Evolutionary conservation across 2,797 vertebrate species (phyloP), one percentile per base, ranked within the genome.

Genomic region (Artibeus lituratus): DNA sequence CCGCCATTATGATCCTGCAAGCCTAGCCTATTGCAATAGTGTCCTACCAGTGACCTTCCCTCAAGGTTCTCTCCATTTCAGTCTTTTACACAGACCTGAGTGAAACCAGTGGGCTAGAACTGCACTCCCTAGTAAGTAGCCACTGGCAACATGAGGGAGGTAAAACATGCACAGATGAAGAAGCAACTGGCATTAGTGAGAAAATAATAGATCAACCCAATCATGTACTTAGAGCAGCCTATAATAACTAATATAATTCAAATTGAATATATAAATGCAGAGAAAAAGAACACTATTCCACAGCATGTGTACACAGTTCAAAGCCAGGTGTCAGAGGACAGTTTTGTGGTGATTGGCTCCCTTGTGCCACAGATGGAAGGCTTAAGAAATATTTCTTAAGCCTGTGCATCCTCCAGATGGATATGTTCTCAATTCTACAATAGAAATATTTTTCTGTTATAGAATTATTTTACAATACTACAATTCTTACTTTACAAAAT

Each of bases 181-280:
- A 89, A 93, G 65, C 6, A 59, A 57, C 14, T 42, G 76, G 49
- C 70, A 85, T 69, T 65, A 67, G 82, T 74, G 87, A 81, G 82
- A 42, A 90, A 94, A 93, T n/a, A 91, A 77, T 32, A 78, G 77
- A 80, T 90, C 51, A 44, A 35, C 81, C 24, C 65, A 76, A 92
- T 65, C 24, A 24, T 42, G 12, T 35, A 21, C 59, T 92, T 85
- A 93, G 62, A 82, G 49, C 42, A 81, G 92, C 26, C 35, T 67
- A 2, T 44, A 59, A 44, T 5, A 35, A 59, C 44, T 5, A 35
- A 49, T 87, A 4, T 51, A 90, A 81, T n/a, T 93, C 69, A 81
- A 73, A 57, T 21, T 53, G 74, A 80, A 67, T 35, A 59, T 18
- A 21, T 18, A 59, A 92, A 51, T 32, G 14, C 39, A 42, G 49